These are phyloP conservation scores for Gila robusta DNA, from an alignment of 2,797 vertebrate genomes.

Conservation along the genomic window DNA sequence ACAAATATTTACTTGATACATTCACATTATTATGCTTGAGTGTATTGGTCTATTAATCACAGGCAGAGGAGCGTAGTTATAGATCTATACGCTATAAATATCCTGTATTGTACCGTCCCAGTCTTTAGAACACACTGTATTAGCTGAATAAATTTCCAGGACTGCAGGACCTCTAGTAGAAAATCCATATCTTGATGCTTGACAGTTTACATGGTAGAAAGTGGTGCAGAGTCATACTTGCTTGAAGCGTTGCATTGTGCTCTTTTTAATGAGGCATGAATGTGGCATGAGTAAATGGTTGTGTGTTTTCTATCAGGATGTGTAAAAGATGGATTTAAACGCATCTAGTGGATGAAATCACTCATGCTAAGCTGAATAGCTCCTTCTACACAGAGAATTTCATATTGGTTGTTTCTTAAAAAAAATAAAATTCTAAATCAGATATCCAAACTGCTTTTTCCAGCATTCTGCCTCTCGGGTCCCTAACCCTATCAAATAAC, in stretches of 20 bases:
- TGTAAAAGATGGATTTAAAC: background rate
- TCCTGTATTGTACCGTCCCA: constrained; percentile 61
- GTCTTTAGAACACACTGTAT: constrained; percentile 65
- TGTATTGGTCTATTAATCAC: constrained; percentile 51
- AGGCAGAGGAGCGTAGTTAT: constrained; percentile 57
- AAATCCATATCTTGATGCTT: constrained; percentile 44
- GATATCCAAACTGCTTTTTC: background rate
- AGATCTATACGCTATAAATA: constrained; percentile 62
- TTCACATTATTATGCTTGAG: constrained; percentile 43
- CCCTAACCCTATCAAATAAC: background rate
- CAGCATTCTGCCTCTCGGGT: background rate
- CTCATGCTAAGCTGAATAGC: background rate
- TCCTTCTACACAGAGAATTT: background rate
- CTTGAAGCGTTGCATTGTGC: constrained; percentile 21
- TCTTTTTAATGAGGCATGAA: constrained; percentile 7
- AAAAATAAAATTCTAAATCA: background rate
- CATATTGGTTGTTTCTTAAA: background rate
- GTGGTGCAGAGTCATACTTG: constrained; percentile 42
- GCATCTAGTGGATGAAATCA: constrained; percentile 1
- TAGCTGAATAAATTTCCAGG: constrained; percentile 65
- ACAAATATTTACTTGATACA: constrained; percentile 22
- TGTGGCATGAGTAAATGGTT: constrained; percentile 32
- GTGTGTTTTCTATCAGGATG: constrained; percentile 29
- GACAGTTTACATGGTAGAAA: constrained; percentile 51
- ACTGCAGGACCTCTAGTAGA: constrained; percentile 52